A percentile compares a stretch with the other conserved stretches of the same genome.
Evolutionary conservation across 2,113 vertebrate genomes (phyloP).

Genomic region (Chionis minor): DNA sequence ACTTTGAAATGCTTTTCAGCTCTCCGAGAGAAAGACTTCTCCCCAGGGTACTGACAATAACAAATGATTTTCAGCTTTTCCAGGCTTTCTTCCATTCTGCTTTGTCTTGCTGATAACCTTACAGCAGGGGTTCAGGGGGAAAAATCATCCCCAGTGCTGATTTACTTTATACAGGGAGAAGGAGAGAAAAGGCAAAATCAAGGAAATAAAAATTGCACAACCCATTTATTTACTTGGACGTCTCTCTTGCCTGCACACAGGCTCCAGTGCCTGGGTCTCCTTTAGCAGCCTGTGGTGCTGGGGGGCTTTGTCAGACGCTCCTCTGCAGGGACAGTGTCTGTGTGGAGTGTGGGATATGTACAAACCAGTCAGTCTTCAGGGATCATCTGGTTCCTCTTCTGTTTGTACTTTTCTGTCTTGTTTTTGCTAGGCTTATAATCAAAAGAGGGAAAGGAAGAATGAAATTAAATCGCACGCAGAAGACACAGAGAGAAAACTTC

Average conservation of each 20-base stretch:
- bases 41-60: neutral
- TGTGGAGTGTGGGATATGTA: accelerated
- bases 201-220: neutral
- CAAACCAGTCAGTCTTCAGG: neutral
- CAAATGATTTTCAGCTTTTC: neutral
- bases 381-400: neutral
- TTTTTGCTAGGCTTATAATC: neutral
- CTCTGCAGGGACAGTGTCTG: neutral
- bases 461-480: neutral
- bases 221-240: neutral
- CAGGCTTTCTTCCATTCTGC: neutral
- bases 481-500: neutral
- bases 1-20: neutral
- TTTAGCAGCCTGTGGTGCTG: neutral
- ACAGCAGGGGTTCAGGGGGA: neutral
- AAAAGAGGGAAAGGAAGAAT: neutral
- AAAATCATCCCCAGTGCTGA: too few relatives aligned
- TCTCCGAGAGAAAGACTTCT: neutral
- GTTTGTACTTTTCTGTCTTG: neutral
- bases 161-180: neutral
- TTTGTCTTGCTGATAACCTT: neutral
- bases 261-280: neutral
- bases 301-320: neutral
- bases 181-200: neutral
- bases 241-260: neutral